Percentiles rank a stretch among this genome's conserved stretches.
These are phyloP conservation scores for Egretta garzetta DNA, from an alignment of 2,113 vertebrate species.

Conservation along the genomic window DNA sequence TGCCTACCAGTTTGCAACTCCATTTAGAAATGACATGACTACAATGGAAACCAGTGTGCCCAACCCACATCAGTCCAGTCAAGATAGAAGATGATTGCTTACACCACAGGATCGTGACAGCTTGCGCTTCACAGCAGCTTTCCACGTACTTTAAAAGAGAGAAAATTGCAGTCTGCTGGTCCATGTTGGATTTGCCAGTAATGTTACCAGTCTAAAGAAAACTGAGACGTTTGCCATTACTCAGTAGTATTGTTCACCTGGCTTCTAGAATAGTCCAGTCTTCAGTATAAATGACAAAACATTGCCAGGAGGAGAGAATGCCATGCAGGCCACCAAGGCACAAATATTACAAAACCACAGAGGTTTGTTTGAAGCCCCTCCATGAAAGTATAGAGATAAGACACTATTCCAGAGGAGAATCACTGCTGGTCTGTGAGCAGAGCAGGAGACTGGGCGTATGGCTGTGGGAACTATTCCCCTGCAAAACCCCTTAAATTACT, in stretches of 20 bases:
- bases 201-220: not conserved
- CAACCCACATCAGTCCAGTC: not conserved
- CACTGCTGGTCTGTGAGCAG: not conserved
- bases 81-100: not conserved
- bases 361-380: not conserved
- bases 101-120: not conserved
- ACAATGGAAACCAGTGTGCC: not conserved
- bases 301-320: not conserved
- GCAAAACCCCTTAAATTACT: not conserved
- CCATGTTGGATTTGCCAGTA: not conserved
- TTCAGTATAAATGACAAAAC: not conserved
- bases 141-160: not conserved
- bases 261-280: not conserved
- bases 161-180: not conserved
- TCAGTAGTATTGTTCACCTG: not conserved
- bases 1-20: not conserved
- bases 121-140: not conserved
- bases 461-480: not conserved
- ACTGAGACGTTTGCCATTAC: not conserved
- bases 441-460: not conserved
- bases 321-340: fast-evolving
- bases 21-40: not conserved
- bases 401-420: not conserved
- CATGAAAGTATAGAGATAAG: not conserved
- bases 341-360: not conserved